A percentile compares a stretch with the other conserved stretches of the same genome.
Evolutionary conservation across 2,113 vertebrate species (phyloP).

Genomic region (Rhizomys pruinosus): DNA sequence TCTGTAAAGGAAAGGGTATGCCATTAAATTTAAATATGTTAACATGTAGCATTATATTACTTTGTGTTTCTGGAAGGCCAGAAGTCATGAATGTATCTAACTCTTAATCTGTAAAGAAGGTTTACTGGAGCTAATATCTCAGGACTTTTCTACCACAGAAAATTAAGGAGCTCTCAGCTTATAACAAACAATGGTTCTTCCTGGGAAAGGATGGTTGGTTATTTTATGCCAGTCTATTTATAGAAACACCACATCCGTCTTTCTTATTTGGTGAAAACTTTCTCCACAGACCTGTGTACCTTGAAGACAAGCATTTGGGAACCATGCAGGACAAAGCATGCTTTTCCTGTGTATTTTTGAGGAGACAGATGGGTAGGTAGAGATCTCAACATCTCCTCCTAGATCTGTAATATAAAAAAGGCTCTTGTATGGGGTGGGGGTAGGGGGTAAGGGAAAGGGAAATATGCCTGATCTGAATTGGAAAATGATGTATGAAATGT

Average conservation of each 20-base stretch:
- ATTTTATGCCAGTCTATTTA: not conserved
- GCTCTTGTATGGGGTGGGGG: too few relatives aligned
- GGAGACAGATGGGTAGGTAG: not conserved
- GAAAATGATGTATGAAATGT: too few relatives aligned
- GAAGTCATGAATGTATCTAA: not conserved
- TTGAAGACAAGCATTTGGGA: not conserved
- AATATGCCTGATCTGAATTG: too few relatives aligned
- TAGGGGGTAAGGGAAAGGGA: too few relatives aligned
- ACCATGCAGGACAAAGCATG: not conserved
- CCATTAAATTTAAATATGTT: slow-evolving; percentile 6
- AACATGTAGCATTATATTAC: not conserved
- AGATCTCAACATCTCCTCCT: not conserved
- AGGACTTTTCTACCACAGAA: slow-evolving; percentile 31
- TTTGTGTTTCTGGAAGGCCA: slow-evolving; percentile 30
- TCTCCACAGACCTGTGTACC: not conserved
- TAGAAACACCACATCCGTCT: not conserved
- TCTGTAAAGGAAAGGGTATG: slow-evolving; percentile 15
- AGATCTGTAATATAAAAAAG: not conserved
- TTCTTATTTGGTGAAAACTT: slow-evolving; percentile 33
- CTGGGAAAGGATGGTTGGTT: slow-evolving; percentile 37
- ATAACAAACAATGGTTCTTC: slow-evolving; percentile 50
- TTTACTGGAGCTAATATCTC: not conserved
- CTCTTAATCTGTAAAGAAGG: slow-evolving; percentile 3
- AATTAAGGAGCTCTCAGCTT: slow-evolving; percentile 37
- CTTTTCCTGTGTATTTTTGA: slow-evolving; percentile 6